Base-by-base conservation (phyloP, 2,888 invertebrate genomes). In the Orthonychiurus folsomi region DNA sequence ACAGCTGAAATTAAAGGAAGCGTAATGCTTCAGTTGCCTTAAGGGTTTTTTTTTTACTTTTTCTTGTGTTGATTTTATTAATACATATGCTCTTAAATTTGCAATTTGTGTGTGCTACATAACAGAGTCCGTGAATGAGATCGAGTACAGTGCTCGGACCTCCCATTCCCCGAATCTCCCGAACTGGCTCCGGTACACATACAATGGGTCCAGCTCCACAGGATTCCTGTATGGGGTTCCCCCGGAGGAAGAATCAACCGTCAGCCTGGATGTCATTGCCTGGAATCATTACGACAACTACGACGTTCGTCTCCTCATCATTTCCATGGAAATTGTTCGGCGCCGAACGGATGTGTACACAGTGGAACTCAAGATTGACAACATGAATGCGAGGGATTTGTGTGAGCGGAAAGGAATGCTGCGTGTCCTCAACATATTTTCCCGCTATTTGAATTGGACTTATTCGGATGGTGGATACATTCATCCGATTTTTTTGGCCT, bases 341-440 rank as follows among this genome's bases (percentile, higher is more conserved):
- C 69, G 67, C 59, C 69, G 68, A 69, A 82, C 85, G 66, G 85
- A 88, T 0, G 83, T 82, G 53, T 85, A 86, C 75, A 86, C 91
- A 74, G 86, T 92, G 3, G 87, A 90, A 75, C 79, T 93, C 74
- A 93, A 93, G 78, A 89, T 93, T 56, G 88, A 91, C 76, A 93
- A 93, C 77, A 79, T 92, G 25, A 91, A 93, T 75, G 88, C 92
- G 60, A 89, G 91, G 69, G 91, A 93, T 75, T 80, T 93, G 74
- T 86, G 93, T 75, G 86, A 89, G 76, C 82, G 80, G 37, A 80
- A 82, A 69, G 81, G 86, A 63, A 86, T 89, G 78, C 85, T 86
- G 47, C 83, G 84, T 37, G 78, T 93, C 2, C 83, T 88, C 68
- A 86, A 88, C 72, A 85, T 93, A 60, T 86, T 92, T 73, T 88